Base-by-base conservation (phyloP, 2,888 invertebrate genomes). In the Metellina segmentata region DNA sequence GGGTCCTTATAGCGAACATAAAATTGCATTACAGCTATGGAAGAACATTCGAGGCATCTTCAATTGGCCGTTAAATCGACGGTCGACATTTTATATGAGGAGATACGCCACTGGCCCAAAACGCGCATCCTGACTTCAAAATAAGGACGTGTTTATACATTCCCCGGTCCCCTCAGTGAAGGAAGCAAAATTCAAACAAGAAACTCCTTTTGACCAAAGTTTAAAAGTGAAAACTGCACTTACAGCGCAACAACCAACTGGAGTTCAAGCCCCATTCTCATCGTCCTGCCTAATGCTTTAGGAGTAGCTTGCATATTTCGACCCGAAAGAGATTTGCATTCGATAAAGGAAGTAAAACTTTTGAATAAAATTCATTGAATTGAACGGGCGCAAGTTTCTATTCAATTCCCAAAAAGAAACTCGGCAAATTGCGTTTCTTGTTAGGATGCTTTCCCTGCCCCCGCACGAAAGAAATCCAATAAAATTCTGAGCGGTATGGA, bases 211-310 rank as follows among this genome's bases (percentile, higher is more conserved):
- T 51, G 77, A 77, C 51, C 51, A 77, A 77, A 51, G 52, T 77
- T 77, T 77, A 52, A 77, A 77, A 77, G 19, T 77, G 77, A 77
- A 77, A 51, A 51, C 51, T 77, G 77, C 49, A 77, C 77, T 77
- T 51, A 77, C 51, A n/a, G 51, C 16, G 77, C 77, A 77, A 51
- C 52, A 8, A 52, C 49, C 49, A 77, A 77, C n/a, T 52, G 52
- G 19, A 77, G 52, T 77, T 77, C 19, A 52, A 77, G 19, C 52
- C 52, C 51, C 77, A 8, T 20, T 49, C 34, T 34, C 34, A n/a
- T n/a, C 34, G 34, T 34, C n/a, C 77, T 51, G n/a, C 51, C 8
- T 9, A 51, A 19, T 52, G 77, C 52, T 77, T n/a, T 51, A 19
- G 16, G 49, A 77, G 52, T 34, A 4, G 34, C 34, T 34, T 34